Percentiles rank a stretch among this genome's conserved stretches.
Conservation (phyloP, 2,888 invertebrate genomes). For the Cantharis lateralis region DNA sequence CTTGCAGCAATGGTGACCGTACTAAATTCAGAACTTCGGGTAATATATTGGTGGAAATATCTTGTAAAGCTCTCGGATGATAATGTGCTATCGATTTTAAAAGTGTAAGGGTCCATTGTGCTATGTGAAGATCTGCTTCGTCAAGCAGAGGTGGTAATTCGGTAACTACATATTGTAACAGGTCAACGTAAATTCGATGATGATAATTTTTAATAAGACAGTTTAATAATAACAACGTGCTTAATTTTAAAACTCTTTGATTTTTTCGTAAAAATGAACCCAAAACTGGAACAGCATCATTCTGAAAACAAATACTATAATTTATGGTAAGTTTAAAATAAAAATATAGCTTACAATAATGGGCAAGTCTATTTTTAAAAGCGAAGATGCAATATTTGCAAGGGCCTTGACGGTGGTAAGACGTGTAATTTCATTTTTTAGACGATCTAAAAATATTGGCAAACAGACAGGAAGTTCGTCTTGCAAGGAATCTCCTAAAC, state of each 20-base stretch:
- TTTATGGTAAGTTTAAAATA: not conserved
- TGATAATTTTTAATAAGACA: slow-evolving; percentile 90
- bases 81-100: slow-evolving; percentile 81
- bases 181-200: slow-evolving; percentile 63
- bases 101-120: slow-evolving; percentile 85
- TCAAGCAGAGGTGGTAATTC: slow-evolving; percentile 90
- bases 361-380: slow-evolving; percentile 82
- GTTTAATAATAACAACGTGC: slow-evolving; percentile 87
- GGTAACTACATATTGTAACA: slow-evolving; percentile 76
- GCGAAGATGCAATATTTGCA: slow-evolving; percentile 91
- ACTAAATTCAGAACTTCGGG: slow-evolving; percentile 86
- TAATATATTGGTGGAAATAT: slow-evolving; percentile 75
- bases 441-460: slow-evolving; percentile 92
- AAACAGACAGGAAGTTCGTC: slow-evolving; percentile 83
- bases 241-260: slow-evolving; percentile 90
- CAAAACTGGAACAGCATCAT: slow-evolving; percentile 88
- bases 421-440: slow-evolving; percentile 96
- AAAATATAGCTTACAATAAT: slow-evolving; percentile 67
- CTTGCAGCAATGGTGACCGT: slow-evolving; percentile 90
- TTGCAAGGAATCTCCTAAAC: slow-evolving; percentile 85
- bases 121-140: slow-evolving; percentile 95
- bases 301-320: slow-evolving; percentile 57
- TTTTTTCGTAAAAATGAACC: slow-evolving; percentile 96
- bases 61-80: slow-evolving; percentile 77
- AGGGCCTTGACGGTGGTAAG: slow-evolving; percentile 95